phyloP scores from a whole-genome alignment of 2,797 vertebrate genomes.

The Gephyroberyx darwinii region DNA sequence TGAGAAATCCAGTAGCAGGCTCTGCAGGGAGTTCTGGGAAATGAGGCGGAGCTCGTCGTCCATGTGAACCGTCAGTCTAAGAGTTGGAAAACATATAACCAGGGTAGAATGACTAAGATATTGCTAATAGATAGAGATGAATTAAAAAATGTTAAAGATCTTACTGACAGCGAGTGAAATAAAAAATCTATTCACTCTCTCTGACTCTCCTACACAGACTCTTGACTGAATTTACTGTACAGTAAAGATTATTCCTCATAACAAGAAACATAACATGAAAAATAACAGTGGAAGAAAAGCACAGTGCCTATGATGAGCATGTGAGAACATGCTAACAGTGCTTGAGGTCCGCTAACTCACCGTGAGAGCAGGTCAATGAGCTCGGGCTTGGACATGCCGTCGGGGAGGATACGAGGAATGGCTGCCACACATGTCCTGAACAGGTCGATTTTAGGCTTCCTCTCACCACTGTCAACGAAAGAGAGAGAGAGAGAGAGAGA shows the following conservation, averaged over 20 bases:
- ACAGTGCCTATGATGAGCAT: no score
- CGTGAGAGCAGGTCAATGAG: conserved; percentile 95
- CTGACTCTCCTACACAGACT: not conserved
- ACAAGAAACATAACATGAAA: not conserved
- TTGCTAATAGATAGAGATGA: not conserved
- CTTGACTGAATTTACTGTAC: not conserved
- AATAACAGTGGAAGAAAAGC: not conserved
- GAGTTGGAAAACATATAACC: conserved; percentile 13
- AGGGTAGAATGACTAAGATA: not conserved
- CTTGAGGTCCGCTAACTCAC: conserved; percentile 72
- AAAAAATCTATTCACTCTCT: not conserved
- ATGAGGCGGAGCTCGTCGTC: conserved; percentile 97
- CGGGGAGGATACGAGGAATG: conserved; percentile 95
- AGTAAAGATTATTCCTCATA: not conserved
- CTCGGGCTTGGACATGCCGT: conserved; percentile 98
- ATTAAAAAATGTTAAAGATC: not conserved
- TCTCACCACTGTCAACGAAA: conserved; percentile 86
- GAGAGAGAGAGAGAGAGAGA: not conserved
- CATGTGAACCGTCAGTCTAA: conserved; percentile 97
- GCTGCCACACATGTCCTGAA: conserved; percentile 98
- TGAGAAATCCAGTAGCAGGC: conserved; percentile 94
- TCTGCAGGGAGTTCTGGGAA: conserved; percentile 97
- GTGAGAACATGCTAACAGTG: no score
- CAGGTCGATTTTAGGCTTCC: conserved; percentile 98
- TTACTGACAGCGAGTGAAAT: not conserved